Conservation (phyloP, 2,888 invertebrate genomes). For the Alloplasta piceator region DNA sequence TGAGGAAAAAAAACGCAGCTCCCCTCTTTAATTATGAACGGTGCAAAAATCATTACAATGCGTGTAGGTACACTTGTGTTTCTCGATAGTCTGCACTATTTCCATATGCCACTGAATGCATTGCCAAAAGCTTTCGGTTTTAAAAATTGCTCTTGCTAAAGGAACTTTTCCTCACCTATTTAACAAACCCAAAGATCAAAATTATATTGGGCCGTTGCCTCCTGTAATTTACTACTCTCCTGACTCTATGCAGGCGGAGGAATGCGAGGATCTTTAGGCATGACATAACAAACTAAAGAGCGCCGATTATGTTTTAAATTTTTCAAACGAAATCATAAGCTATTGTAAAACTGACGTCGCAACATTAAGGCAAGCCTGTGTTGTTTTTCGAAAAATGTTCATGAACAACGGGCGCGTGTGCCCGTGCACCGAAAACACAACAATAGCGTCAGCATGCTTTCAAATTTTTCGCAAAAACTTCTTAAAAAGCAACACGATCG, state of each 20-base stretch:
- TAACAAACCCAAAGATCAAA: slow-evolving; percentile 67
- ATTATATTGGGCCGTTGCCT: slow-evolving; percentile 65
- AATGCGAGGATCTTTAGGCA: slow-evolving; percentile 58
- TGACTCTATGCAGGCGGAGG: slow-evolving; percentile 50
- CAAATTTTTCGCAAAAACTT: slow-evolving; percentile 9
- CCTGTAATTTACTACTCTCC: slow-evolving; percentile 62
- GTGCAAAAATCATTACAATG: slow-evolving; percentile 57
- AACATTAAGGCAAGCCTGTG: slow-evolving; percentile 72
- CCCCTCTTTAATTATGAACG: slow-evolving; percentile 65
- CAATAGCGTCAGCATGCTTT: slow-evolving; percentile 4
- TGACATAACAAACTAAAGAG: slow-evolving; percentile 65
- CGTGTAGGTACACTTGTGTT: slow-evolving; percentile 60
- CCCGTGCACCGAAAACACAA: not conserved
- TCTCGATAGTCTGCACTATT: slow-evolving; percentile 71
- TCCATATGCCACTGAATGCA: slow-evolving; percentile 70
- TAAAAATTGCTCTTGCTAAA: slow-evolving; percentile 64
- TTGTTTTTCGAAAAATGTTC: slow-evolving; percentile 71
- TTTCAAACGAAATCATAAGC: slow-evolving; percentile 70
- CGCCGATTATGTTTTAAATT: slow-evolving; percentile 67
- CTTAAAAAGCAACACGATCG: not conserved
- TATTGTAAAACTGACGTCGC: slow-evolving; percentile 68
- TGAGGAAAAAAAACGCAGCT: slow-evolving; percentile 18
- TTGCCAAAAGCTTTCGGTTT: slow-evolving; percentile 73
- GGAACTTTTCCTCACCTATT: slow-evolving; percentile 71
- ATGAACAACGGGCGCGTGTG: slow-evolving; percentile 67